phyloP scores from a whole-genome alignment of 2,888 invertebrate genomes.

The Mimumesa dahlbomi region DNA sequence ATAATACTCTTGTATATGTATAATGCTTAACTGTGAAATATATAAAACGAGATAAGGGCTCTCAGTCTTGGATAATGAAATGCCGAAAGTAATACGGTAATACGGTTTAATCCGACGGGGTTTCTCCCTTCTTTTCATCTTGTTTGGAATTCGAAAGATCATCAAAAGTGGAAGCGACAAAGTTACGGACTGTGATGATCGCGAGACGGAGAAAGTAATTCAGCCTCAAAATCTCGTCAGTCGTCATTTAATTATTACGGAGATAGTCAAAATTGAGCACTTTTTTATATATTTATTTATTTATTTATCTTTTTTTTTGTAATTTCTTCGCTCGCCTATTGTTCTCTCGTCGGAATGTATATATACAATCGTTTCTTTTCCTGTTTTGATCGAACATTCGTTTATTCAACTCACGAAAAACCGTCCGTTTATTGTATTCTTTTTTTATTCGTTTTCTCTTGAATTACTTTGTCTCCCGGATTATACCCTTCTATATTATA shows the following conservation, averaged over 20 bases:
- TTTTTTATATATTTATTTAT: conserved; percentile 20
- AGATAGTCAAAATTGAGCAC: conserved; percentile 52
- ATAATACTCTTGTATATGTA: conserved; percentile 14
- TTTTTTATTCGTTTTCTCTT: too few relatives aligned
- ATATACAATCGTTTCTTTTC: neutral
- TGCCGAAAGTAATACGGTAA: conserved; percentile 47
- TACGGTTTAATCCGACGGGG: conserved; percentile 26
- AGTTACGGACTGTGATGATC: neutral
- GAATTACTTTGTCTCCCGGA: too few relatives aligned
- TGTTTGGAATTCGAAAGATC: conserved; percentile 37
- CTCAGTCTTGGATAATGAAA: conserved; percentile 69
- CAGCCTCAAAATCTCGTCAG: conserved; percentile 48
- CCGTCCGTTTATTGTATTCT: neutral
- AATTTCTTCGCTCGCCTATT: conserved; percentile 12
- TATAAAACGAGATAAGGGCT: conserved; percentile 59
- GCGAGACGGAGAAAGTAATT: conserved; percentile 25
- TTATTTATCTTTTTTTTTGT: neutral
- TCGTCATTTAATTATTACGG: conserved; percentile 29
- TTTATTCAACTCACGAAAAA: neutral
- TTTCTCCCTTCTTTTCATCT: too few relatives aligned
- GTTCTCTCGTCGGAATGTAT: conserved; percentile 40
- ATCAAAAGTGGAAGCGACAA: conserved; percentile 35
- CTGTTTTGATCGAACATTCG: neutral
- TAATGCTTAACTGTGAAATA: conserved; percentile 40
- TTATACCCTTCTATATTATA: too few relatives aligned